A percentile compares a stretch with the other conserved stretches of the same genome.
Evolutionary conservation across 2,888 invertebrate genomes (phyloP).

Genomic region (Argyresthia goedartella): DNA sequence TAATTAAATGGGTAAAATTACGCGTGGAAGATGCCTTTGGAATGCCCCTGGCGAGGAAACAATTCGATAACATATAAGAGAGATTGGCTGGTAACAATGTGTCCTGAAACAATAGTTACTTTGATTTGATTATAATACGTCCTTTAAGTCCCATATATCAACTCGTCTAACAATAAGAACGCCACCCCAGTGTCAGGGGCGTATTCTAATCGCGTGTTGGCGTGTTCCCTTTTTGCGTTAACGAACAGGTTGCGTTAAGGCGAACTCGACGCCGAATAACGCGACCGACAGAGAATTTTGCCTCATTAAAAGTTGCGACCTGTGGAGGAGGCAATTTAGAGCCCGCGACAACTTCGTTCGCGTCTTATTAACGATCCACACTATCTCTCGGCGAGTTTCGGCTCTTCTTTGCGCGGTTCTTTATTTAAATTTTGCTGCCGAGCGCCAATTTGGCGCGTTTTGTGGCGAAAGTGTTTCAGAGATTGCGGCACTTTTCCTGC

Average conservation of each 20-base stretch:
- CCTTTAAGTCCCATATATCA: too few species aligned
- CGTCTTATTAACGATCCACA: constrained; percentile 55
- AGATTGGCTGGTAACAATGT: too few species aligned
- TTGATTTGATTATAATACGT: too few species aligned
- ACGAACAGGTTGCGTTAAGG: constrained; percentile 69
- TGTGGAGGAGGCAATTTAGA: constrained; percentile 64
- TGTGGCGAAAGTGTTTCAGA: not conserved
- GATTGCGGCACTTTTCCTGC: too few species aligned
- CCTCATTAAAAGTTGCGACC: constrained; percentile 71
- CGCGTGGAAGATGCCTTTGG: too few species aligned
- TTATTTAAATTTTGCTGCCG: constrained; percentile 1
- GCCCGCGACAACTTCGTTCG: constrained; percentile 44
- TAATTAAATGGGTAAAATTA: too few species aligned
- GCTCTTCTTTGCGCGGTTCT: not conserved
- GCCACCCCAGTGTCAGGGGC: constrained; percentile 25
- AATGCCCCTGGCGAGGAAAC: too few species aligned
- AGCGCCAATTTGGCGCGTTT: not conserved
- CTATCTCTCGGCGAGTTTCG: constrained; percentile 9
- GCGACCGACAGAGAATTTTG: constrained; percentile 59
- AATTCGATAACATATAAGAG: too few species aligned
- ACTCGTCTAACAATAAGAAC: too few species aligned
- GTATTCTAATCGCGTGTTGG: constrained; percentile 69
- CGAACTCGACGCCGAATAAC: constrained; percentile 49
- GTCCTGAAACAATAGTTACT: too few species aligned
- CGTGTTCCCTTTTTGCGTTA: constrained; percentile 67